Percentiles rank a stretch among this genome's conserved stretches.
Conservation (phyloP, 1,140 invertebrate genomes). For the Papilio xuthus region DNA sequence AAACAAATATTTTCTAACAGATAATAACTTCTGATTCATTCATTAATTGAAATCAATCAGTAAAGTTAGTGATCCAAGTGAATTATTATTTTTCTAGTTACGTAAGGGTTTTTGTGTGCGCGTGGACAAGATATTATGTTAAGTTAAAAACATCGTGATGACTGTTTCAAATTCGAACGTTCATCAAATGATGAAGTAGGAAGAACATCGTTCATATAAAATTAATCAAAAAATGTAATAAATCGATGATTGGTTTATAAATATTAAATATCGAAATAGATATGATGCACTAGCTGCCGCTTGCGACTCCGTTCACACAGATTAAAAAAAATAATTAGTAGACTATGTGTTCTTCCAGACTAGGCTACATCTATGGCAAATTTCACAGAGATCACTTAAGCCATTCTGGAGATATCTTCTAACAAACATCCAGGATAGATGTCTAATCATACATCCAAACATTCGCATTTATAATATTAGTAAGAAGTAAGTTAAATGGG, state of each 20-base stretch:
- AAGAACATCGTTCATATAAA: conserved; percentile 35
- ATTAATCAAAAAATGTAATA: conserved; percentile 39
- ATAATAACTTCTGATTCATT: neutral
- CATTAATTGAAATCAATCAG: conserved; percentile 12
- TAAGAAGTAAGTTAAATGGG: too few relatives aligned
- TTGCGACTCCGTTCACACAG: too few relatives aligned
- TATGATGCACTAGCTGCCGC: too few relatives aligned
- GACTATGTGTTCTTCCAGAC: too few relatives aligned
- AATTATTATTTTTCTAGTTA: conserved; percentile 30
- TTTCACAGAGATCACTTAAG: too few relatives aligned
- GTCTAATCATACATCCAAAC: too few relatives aligned
- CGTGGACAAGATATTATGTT: conserved; percentile 36
- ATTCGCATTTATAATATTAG: too few relatives aligned
- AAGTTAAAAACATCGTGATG: conserved; percentile 2
- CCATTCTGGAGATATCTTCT: too few relatives aligned
- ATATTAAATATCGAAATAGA: conserved; percentile 35
- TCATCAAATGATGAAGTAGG: conserved; percentile 37
- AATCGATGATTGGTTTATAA: conserved; percentile 28
- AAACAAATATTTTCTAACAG: neutral
- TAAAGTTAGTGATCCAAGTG: too few relatives aligned
- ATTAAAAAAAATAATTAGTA: too few relatives aligned
- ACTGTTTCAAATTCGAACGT: neutral
- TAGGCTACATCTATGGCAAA: too few relatives aligned
- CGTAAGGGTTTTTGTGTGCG: conserved; percentile 13
- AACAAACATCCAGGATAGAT: too few relatives aligned